phyloP scores from a whole-genome alignment of 2,888 invertebrate species.

The Shargacucullia verbasci region DNA sequence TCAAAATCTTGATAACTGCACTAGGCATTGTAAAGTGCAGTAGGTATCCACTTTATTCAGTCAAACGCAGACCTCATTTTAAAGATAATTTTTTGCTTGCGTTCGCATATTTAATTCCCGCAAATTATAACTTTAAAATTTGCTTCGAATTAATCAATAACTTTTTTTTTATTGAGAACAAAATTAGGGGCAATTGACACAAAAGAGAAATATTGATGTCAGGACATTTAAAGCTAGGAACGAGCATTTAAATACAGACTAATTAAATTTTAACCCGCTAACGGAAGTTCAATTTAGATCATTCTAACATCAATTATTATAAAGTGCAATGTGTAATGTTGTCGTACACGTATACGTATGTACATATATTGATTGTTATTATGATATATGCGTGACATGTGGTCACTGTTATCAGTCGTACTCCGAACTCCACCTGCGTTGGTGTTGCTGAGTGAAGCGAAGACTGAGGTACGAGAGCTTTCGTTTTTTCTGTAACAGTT shows the following conservation, averaged over 20 bases:
- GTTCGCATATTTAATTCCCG: too few species aligned
- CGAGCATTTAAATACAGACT: constrained; percentile 4
- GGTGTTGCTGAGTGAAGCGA: constrained; percentile 34
- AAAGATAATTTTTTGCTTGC: too few species aligned
- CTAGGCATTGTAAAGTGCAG: too few species aligned
- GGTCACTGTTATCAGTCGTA: constrained; percentile 59
- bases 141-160: too few species aligned
- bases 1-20: background rate
- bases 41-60: too few species aligned
- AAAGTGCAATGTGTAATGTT: constrained; percentile 54
- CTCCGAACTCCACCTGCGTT: constrained; percentile 56
- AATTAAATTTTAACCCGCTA: constrained; percentile 10
- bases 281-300: constrained; percentile 52
- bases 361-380: constrained; percentile 46
- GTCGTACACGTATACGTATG: constrained; percentile 21
- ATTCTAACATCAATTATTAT: constrained; percentile 37
- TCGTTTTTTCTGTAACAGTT: background rate
- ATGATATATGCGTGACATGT: constrained; percentile 45
- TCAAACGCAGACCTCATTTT: too few species aligned
- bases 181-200: too few species aligned
- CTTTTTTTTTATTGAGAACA: too few species aligned
- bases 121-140: too few species aligned
- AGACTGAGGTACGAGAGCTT: constrained; percentile 22
- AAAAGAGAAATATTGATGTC: constrained; percentile 8
- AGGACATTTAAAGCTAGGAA: constrained; percentile 11